phyloP scores from a whole-genome alignment of 1,140 invertebrate species.

The Zaprionus lachaisei region DNA sequence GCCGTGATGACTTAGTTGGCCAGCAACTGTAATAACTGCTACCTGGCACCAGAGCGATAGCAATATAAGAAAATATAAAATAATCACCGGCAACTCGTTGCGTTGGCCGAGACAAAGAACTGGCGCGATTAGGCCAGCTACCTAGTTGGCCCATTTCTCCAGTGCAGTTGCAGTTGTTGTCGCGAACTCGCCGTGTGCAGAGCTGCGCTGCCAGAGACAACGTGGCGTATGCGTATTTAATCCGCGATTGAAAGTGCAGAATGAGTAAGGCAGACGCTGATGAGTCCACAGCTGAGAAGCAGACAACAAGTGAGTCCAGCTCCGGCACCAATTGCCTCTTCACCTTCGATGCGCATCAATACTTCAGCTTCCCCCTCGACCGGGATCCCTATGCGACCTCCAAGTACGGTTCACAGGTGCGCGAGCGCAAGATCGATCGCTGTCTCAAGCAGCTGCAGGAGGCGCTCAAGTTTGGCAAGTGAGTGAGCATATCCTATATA shows the following conservation, averaged over 20 bases:
- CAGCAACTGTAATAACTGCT: conserved; percentile 76
- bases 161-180: conserved; percentile 47
- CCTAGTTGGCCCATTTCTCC: conserved; percentile 7
- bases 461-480: conserved; percentile 58
- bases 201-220: conserved; percentile 29
- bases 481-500: conserved; percentile 20
- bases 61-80: conserved; percentile 42
- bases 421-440: conserved; percentile 76
- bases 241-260: background rate
- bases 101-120: conserved; percentile 49
- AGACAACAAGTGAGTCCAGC: background rate
- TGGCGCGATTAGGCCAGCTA: conserved; percentile 32
- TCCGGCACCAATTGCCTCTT: conserved; percentile 23
- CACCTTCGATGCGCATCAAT: conserved; percentile 63
- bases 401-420: conserved; percentile 77
- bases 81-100: conserved; percentile 45
- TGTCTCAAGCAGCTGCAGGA: conserved; percentile 74
- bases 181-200: conserved; percentile 53
- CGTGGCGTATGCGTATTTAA: conserved; percentile 57
- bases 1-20: conserved; percentile 54
- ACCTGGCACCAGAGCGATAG: conserved; percentile 67
- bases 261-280: conserved; percentile 28
- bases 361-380: conserved; percentile 60
- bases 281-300: background rate
- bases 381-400: conserved; percentile 58